Evolutionary conservation across 1,140 invertebrate species (phyloP).

Genomic region (Cotesia glomerata): DNA sequence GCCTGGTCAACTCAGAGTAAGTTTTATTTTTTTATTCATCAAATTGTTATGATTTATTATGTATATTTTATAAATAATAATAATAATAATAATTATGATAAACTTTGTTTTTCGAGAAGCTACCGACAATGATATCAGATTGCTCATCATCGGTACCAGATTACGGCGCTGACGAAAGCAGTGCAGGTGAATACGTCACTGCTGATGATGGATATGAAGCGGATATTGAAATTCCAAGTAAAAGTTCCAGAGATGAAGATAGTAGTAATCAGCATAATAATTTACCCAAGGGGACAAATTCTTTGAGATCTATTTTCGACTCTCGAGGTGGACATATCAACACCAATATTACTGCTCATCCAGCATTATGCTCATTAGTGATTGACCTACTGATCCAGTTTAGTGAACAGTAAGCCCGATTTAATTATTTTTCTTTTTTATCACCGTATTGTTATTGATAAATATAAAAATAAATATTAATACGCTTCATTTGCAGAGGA

Average conservation of each 20-base stretch:
- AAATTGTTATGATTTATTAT: slow-evolving; percentile 1
- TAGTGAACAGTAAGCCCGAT: slow-evolving; percentile 61
- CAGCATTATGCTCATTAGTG: slow-evolving; percentile 67
- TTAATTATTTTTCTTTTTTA: slow-evolving; percentile 4
- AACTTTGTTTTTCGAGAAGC: slow-evolving; percentile 35
- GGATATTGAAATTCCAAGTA: slow-evolving; percentile 60
- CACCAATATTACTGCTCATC: slow-evolving; percentile 59
- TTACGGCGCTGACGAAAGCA: slow-evolving; percentile 62
- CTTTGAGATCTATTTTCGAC: slow-evolving; percentile 42
- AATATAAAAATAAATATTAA: slow-evolving; percentile 15
- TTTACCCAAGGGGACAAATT: slow-evolving; percentile 41
- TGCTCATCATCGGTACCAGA: slow-evolving; percentile 61
- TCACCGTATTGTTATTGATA: background rate
- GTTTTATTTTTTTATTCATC: slow-evolving; percentile 18
- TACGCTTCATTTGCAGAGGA: slow-evolving; percentile 38
- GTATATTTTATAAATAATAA: slow-evolving; percentile 3
- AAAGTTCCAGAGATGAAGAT: slow-evolving; percentile 33
- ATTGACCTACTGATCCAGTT: slow-evolving; percentile 69
- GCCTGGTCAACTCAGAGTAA: slow-evolving; percentile 52
- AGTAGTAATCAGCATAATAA: background rate
- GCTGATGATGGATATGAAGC: slow-evolving; percentile 72
- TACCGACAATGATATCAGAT: slow-evolving; percentile 57
- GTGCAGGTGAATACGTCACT: slow-evolving; percentile 60
- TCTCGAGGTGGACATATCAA: slow-evolving; percentile 35
- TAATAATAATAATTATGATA: background rate